Evolutionary conservation across 2,888 invertebrate genomes (phyloP).

Genomic region (Chrysotoxum bicinctum): DNA sequence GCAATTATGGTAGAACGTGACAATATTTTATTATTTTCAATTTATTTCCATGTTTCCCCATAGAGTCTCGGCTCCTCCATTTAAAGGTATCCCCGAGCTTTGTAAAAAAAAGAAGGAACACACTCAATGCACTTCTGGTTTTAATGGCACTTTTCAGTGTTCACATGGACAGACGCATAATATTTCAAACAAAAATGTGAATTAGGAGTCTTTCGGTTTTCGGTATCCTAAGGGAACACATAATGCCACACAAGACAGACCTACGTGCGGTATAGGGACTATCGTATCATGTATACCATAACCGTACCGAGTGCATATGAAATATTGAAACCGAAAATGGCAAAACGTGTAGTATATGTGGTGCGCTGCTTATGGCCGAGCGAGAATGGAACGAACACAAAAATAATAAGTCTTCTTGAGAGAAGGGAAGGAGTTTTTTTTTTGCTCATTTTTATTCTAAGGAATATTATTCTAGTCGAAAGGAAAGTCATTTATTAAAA

Average conservation of each 20-base stretch:
- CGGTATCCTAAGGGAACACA: conserved; percentile 28
- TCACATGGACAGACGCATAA: conserved; percentile 65
- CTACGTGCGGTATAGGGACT: background rate
- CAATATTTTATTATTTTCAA: conserved; percentile 76
- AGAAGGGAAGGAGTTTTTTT: background rate
- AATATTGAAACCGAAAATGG: conserved; percentile 71
- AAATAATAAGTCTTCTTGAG: conserved; percentile 20
- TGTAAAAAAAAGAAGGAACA: conserved; percentile 3
- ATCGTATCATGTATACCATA: conserved; percentile 4
- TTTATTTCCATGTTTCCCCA: conserved; percentile 73
- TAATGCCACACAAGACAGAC: conserved; percentile 19
- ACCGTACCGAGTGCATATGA: conserved; percentile 51
- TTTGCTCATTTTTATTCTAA: conserved; percentile 8
- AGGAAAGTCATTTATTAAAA: conserved; percentile 72
- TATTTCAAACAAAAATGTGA: conserved; percentile 48
- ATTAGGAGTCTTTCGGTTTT: conserved; percentile 6
- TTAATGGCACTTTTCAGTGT: conserved; percentile 67
- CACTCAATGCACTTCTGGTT: conserved; percentile 68
- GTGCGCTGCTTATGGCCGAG: conserved; percentile 44
- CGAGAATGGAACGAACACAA: background rate
- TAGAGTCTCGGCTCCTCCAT: background rate
- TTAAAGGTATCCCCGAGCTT: background rate
- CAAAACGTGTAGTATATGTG: conserved; percentile 67
- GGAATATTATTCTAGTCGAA: conserved; percentile 47
- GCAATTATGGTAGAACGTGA: conserved; percentile 75